phyloP scores from a whole-genome alignment of 2,888 invertebrate species.

The Oscheius sp. region DNA sequence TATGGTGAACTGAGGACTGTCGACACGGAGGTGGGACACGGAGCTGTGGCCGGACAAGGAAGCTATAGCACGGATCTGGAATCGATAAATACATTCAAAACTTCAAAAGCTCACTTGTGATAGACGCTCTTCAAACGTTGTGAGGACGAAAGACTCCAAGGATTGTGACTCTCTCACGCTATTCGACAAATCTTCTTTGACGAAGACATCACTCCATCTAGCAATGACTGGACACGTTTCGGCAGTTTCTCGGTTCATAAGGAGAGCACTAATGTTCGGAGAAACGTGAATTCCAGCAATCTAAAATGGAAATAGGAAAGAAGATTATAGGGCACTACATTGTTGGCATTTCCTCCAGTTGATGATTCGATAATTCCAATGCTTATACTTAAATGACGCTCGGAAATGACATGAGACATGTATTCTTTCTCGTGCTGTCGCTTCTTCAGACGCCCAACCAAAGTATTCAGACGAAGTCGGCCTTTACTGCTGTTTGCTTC shows the following conservation, averaged over 20 bases:
- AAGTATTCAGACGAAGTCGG: background rate
- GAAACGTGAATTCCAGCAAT: conserved; percentile 54
- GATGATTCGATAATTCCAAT: conserved; percentile 51
- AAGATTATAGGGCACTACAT: conserved; percentile 32
- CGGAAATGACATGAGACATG: conserved; percentile 49
- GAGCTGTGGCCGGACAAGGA: conserved; percentile 19
- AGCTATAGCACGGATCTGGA: conserved; percentile 18
- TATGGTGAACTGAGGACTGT: conserved; percentile 54
- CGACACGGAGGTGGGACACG: conserved; percentile 43
- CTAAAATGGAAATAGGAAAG: conserved; percentile 21
- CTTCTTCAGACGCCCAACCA: conserved; percentile 29
- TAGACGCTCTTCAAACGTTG: conserved; percentile 48
- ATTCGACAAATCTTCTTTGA: conserved; percentile 51
- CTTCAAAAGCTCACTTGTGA: conserved; percentile 21
- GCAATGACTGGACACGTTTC: conserved; percentile 41
- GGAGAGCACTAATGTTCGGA: conserved; percentile 40
- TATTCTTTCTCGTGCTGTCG: conserved; percentile 52
- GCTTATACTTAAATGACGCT: conserved; percentile 49
- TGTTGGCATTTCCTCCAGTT: conserved; percentile 44
- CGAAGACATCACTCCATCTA: conserved; percentile 53
- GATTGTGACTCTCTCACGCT: conserved; percentile 51
- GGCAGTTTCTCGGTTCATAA: conserved; percentile 44
- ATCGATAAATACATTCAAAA: background rate
- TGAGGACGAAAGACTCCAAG: conserved; percentile 51
- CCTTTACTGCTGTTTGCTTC: conserved; percentile 1